A percentile compares a stretch with the other conserved stretches of the same genome.
Conservation (phyloP, 2,888 invertebrate genomes). For the Aradus depressus region DNA sequence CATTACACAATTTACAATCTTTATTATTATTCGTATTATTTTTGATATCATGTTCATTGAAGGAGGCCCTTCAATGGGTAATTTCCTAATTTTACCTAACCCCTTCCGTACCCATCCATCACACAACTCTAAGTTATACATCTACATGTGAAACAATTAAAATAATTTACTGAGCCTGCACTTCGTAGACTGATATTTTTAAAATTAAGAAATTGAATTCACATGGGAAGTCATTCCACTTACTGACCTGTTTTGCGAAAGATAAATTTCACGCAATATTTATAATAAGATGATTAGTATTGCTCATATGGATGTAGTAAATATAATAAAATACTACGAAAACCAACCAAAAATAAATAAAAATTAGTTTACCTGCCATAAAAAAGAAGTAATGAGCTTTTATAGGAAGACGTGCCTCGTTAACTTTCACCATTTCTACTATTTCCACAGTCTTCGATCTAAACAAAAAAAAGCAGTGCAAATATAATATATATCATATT, state of each 20-base stretch:
- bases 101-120: too few species aligned
- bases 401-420: conserved; percentile 59
- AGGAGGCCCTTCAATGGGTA: too few species aligned
- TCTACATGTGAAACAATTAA: too few species aligned
- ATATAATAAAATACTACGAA: conserved; percentile 1
- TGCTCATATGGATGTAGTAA: neutral
- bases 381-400: conserved; percentile 83
- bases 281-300: conserved; percentile 5
- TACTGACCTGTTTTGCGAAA: neutral
- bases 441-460: neutral
- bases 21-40: too few species aligned
- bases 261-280: conserved; percentile 3
- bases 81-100: too few species aligned
- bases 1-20: too few species aligned
- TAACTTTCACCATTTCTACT: conserved; percentile 48
- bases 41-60: too few species aligned
- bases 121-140: too few species aligned
- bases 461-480: neutral
- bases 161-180: too few species aligned
- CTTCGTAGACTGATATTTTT: neutral
- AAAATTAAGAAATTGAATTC: neutral
- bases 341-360: conserved; percentile 5
- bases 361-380: conserved; percentile 59
- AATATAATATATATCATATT: too few species aligned
- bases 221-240: neutral